Conservation (phyloP, 2,113 vertebrate species). For the Pachyramphus minor region DNA sequence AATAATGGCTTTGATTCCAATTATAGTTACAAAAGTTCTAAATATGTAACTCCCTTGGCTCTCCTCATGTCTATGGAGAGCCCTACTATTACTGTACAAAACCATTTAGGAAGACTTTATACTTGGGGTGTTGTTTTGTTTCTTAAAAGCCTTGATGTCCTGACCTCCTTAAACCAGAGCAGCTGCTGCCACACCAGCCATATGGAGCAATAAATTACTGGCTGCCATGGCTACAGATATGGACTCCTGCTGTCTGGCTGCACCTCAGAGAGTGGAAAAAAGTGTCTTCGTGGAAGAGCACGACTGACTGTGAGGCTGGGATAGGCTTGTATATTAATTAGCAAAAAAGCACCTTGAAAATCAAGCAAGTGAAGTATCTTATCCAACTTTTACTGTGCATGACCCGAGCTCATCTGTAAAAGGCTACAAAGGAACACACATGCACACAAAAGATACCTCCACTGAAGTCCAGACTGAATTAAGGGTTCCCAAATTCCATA, state of each 20-base stretch:
- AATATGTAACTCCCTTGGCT: neutral
- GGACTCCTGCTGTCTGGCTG: constrained; percentile 40
- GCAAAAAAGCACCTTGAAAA: neutral
- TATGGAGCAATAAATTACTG: constrained; percentile 63
- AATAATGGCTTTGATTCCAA: neutral
- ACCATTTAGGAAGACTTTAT: neutral
- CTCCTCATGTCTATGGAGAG: neutral
- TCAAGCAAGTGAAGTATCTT: neutral
- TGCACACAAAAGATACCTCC: neutral
- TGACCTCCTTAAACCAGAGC: constrained; percentile 58
- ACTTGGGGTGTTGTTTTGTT: neutral
- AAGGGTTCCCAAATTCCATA: neutral
- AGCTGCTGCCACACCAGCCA: constrained; percentile 66
- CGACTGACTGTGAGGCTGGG: neutral
- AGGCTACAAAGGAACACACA: neutral
- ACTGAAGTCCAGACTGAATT: neutral
- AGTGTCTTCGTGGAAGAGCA: neutral
- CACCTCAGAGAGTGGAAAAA: constrained; percentile 2
- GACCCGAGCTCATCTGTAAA: neutral
- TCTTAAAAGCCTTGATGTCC: constrained; percentile 23
- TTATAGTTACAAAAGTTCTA: neutral
- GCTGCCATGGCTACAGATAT: constrained; percentile 63
- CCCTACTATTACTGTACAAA: neutral
- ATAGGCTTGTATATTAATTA: neutral
- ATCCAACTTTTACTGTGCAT: neutral